These are phyloP conservation scores for Oscheius sp. DNA, from an alignment of 1,140 invertebrate genomes.

Conservation along the genomic window DNA sequence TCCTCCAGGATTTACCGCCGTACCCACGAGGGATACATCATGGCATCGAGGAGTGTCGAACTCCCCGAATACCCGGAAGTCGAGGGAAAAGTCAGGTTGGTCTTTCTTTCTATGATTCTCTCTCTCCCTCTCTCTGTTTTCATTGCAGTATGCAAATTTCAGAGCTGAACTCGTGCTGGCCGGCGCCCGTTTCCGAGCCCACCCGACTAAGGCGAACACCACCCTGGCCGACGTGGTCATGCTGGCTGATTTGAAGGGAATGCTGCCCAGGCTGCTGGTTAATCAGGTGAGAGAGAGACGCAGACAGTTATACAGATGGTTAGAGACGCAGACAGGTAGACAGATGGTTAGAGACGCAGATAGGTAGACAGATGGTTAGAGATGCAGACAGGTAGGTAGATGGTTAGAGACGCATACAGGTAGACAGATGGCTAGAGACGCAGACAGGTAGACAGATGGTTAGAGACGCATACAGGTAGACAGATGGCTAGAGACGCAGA, in stretches of 20 bases:
- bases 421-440: too few species aligned
- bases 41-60: slow-evolving; percentile 22
- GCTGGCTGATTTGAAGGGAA: slow-evolving; percentile 32
- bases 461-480: too few species aligned
- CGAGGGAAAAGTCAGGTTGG: slow-evolving; percentile 32
- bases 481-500: too few species aligned
- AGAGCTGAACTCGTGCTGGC: slow-evolving; percentile 29
- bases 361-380: too few species aligned
- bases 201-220: slow-evolving; percentile 5
- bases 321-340: too few species aligned
- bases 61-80: slow-evolving; percentile 12
- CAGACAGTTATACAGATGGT: too few species aligned
- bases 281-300: slow-evolving; percentile 21
- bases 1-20: slow-evolving; percentile 28
- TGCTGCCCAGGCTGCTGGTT: slow-evolving; percentile 26
- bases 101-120: background rate
- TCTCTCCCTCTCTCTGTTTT: background rate
- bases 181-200: slow-evolving; percentile 20
- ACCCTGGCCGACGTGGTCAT: slow-evolving; percentile 31
- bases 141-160: background rate
- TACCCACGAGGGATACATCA: slow-evolving; percentile 15
- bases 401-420: too few species aligned
- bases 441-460: too few species aligned
- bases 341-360: too few species aligned
- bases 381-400: too few species aligned